Base-by-base conservation (phyloP, 92 coral and sea anemone genomes). In the Parazoanthus atlanticus region DNA sequence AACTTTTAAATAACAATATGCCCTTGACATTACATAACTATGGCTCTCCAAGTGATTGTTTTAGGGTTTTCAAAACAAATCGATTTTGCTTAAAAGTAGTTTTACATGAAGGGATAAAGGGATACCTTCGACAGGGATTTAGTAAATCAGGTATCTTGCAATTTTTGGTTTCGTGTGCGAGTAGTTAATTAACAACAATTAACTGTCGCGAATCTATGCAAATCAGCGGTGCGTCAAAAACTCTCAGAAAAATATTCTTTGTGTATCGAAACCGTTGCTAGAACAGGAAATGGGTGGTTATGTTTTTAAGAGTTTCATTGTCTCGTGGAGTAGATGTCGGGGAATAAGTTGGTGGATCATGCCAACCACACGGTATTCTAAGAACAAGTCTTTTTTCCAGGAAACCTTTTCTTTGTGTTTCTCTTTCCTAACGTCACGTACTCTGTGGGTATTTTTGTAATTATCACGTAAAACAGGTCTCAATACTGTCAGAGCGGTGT, bases 121-220 rank as follows among this genome's bases (percentile, higher is more conserved):
- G 52, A 7, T 15, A 2, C 40, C 7, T 75, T 38, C 30, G 46
- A 74, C 9, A n/a, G 49, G 5, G 34, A 75, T 36, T 75, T 61
- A 25, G 26, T 28, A 25, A 61, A 56, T 19, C 23, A 56, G 11
- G 11, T 7, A 74, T 33, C 78, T 31, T 6, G 41, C 36, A 36
- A 81, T 12, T 64, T 65, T 34, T 26, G 28, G 69, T 33, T 61
- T 82, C 86, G 86, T 65, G 74, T 33, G 74, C 54, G 76, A 21
- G 46, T 28, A 65, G 32, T 30, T 82, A 33, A 65, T 64, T 34
- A 12, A 26, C 6, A 82, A 82, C 49, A 82, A 82, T 64, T 54
- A 70, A 84, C 87, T 84, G 87, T 84, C 87, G 87, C 87, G 78
- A 69, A 69, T 84, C 49, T 84, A 84, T 84, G 87, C 87, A 84